These are phyloP conservation scores for Chymomyza amoena DNA, from an alignment of 2,888 invertebrate species.

Conservation along the genomic window DNA sequence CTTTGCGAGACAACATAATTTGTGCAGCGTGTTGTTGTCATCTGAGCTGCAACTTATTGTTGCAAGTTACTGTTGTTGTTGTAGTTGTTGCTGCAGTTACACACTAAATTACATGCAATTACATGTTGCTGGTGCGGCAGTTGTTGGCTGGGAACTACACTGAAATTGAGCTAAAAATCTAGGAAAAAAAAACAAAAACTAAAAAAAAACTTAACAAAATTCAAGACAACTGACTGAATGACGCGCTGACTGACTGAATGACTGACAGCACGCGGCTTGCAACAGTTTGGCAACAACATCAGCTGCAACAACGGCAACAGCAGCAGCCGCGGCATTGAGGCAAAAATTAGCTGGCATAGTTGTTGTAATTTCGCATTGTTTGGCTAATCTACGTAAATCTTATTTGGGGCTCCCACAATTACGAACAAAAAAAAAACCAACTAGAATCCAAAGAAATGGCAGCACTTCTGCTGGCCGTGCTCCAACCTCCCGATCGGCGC, in stretches of 20 bases:
- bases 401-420: conserved; percentile 68
- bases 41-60: conserved; percentile 30
- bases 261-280: conserved; percentile 27
- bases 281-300: conserved; percentile 45
- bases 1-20: conserved; percentile 65
- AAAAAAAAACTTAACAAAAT: not conserved
- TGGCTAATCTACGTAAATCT: conserved; percentile 69
- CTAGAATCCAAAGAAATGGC: conserved; percentile 11
- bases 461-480: not conserved
- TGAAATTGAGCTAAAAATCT: conserved; percentile 18
- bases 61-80: conserved; percentile 25
- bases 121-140: conserved; percentile 46
- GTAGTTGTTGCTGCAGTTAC: conserved; percentile 59
- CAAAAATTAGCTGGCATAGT: conserved; percentile 4
- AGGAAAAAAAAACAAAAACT: not conserved
- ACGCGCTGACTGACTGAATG: conserved; percentile 3
- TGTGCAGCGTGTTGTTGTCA: conserved; percentile 61
- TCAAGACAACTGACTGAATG: not conserved
- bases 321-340: not conserved
- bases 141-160: conserved; percentile 21
- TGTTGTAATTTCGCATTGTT: conserved; percentile 68
- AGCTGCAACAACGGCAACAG: conserved; percentile 40
- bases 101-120: conserved; percentile 75
- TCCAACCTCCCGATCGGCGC: no score
- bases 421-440: conserved; percentile 24